These are phyloP conservation scores for Catajapyx aquilonaris DNA, from an alignment of 1,140 invertebrate genomes.

Conservation along the genomic window DNA sequence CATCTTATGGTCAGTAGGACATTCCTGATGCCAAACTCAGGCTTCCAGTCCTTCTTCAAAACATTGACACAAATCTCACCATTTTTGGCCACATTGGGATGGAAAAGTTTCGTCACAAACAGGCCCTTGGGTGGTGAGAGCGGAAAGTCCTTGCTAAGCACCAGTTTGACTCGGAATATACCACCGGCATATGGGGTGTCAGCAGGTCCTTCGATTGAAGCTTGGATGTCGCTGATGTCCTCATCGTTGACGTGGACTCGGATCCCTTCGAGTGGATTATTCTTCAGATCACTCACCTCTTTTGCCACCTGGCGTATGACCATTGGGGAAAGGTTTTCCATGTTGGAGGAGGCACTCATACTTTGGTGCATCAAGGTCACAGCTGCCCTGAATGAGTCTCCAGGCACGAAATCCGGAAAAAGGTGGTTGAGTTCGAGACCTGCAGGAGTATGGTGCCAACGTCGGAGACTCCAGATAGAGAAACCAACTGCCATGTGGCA, in stretches of 20 bases:
- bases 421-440: no score
- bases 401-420: no score
- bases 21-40: slow-evolving; percentile 88
- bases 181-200: slow-evolving; percentile 67
- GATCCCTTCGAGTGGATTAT: slow-evolving; percentile 68
- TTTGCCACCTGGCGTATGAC: slow-evolving; percentile 62
- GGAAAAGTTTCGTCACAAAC: slow-evolving; percentile 93
- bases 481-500: no score
- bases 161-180: slow-evolving; percentile 70
- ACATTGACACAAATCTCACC: slow-evolving; percentile 97
- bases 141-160: slow-evolving; percentile 83
- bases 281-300: slow-evolving; percentile 55
- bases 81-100: slow-evolving; percentile 84
- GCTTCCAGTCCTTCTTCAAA: slow-evolving; percentile 91
- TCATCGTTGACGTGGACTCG: slow-evolving; percentile 69
- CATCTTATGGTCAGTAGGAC: slow-evolving; percentile 70
- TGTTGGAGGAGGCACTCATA: slow-evolving; percentile 59
- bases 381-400: no score
- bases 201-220: slow-evolving; percentile 72
- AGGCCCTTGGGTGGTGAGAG: slow-evolving; percentile 80
- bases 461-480: no score
- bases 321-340: slow-evolving; percentile 85
- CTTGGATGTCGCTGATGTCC: slow-evolving; percentile 81
- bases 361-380: no score
- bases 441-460: no score